Evolutionary conservation across 2,888 invertebrate genomes (phyloP).

Genomic region (Mesopsocus fuscifrons): DNA sequence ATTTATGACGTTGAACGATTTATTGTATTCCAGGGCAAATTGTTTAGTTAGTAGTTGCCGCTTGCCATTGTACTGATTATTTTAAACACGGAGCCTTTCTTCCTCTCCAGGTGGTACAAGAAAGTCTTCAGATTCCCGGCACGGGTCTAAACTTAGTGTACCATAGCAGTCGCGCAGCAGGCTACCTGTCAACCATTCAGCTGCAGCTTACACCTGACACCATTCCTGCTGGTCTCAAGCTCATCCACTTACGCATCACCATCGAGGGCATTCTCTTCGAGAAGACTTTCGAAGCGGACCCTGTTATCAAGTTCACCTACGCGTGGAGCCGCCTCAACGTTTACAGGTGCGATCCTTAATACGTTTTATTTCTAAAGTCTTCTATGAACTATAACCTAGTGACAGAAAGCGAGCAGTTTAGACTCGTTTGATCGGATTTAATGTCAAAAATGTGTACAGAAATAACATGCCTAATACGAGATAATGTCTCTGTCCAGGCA

Average conservation of each 20-base stretch:
- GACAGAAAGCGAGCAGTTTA: too few species aligned
- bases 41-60: too few species aligned
- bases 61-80: too few species aligned
- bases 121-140: conserved; percentile 83
- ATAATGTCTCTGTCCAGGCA: conserved; percentile 48
- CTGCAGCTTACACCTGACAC: conserved; percentile 73
- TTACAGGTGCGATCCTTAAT: conserved; percentile 41
- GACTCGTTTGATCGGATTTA: too few species aligned
- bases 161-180: conserved; percentile 85
- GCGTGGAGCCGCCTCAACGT: conserved; percentile 95
- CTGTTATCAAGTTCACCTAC: conserved; percentile 90
- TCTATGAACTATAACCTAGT: too few species aligned
- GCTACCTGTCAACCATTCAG: conserved; percentile 83
- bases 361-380: too few species aligned
- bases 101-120: conserved; percentile 59
- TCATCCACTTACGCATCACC: conserved; percentile 83
- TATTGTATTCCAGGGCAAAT: too few species aligned
- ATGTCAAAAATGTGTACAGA: too few species aligned
- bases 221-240: conserved; percentile 57
- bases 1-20: too few species aligned
- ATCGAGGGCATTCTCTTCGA: conserved; percentile 90
- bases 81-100: too few species aligned
- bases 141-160: conserved; percentile 92
- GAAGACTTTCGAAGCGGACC: conserved; percentile 87
- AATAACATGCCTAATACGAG: too few species aligned